Percentiles rank a stretch among this genome's conserved stretches.
Conservation (phyloP, 2,888 invertebrate species). For the Julus scanicus region DNA sequence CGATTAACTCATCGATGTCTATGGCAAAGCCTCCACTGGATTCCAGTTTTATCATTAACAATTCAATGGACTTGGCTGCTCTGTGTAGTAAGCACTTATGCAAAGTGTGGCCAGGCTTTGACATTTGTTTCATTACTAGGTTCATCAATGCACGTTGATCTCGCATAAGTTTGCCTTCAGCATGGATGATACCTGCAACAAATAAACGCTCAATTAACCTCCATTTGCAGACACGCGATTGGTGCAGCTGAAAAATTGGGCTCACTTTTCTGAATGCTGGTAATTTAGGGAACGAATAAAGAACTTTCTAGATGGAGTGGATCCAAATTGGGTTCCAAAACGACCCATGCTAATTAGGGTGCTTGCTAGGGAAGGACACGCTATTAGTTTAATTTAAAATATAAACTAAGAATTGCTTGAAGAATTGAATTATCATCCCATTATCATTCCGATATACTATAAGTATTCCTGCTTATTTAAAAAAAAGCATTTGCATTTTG, state of each 20-base stretch:
- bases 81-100: conserved; percentile 36
- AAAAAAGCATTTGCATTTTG: no score
- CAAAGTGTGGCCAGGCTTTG: conserved; percentile 75
- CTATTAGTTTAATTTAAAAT: no score
- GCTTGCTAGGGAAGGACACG: no score
- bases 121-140: conserved; percentile 78
- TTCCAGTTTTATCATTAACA: conserved; percentile 54
- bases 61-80: conserved; percentile 43
- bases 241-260: no score
- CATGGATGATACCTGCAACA: conserved; percentile 79
- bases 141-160: conserved; percentile 82
- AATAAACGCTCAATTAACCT: neutral
- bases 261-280: no score
- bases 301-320: neutral
- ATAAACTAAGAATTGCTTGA: no score
- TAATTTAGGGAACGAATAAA: no score
- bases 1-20: conserved; percentile 24
- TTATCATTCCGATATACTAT: no score
- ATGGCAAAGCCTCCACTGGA: conserved; percentile 14
- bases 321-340: no score
- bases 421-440: no score
- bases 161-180: conserved; percentile 83
- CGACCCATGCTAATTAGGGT: no score
- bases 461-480: no score
- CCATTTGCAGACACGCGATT: neutral